Evolutionary conservation across 2,888 invertebrate genomes (phyloP), one percentile per base, ranked within the genome.

Genomic region (Rhaphigaster nebulosa): DNA sequence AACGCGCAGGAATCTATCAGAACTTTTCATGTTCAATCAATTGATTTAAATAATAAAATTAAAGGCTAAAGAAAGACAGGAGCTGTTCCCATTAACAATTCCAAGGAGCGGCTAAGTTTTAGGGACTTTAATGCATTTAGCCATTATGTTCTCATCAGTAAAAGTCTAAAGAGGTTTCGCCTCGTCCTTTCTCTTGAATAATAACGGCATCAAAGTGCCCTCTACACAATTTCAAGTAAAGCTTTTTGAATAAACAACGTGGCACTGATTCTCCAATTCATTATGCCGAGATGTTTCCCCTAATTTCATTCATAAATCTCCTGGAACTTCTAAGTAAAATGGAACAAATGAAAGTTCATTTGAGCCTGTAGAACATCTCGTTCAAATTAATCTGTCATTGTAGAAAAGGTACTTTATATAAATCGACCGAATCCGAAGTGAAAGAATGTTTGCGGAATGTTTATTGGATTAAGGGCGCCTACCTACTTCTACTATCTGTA

Each of bases 111-210:
- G 41, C 45, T 26, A 45, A 80, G 80, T 80, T 80, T 80, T 41
- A 41, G 80, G 80, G 26, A 41, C n/a, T 45, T 80, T 80, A 80
- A 80, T 80, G 80, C 41, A 80, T 80, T 80, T 80, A 80, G 80
- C 41, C 80, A 80, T 80, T 80, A 80, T 45, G 41, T 80, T 80
- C 80, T 41, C 80, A 80, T 80, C 80, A 45, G 80, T 41, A 41
- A 45, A 45, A 45, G 80, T 80, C 41, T 80, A 41, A 80, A 45
- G 80, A 80, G 80, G 65, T 60, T 60, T 60, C 3, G 60, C 29
- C 65, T 2, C 29, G 65, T 29, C 65, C 29, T 29, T 65, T 65
- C 65, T 13, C 65, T 65, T 65, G 65, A 65, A 65, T 65, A 65
- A 65, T 65, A 65, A 65, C 65, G 65, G 15, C 65, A 65, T 65